These are phyloP conservation scores for Rhabdophis nuchalis DNA, from an alignment of 2,797 vertebrate genomes.

Conservation along the genomic window DNA sequence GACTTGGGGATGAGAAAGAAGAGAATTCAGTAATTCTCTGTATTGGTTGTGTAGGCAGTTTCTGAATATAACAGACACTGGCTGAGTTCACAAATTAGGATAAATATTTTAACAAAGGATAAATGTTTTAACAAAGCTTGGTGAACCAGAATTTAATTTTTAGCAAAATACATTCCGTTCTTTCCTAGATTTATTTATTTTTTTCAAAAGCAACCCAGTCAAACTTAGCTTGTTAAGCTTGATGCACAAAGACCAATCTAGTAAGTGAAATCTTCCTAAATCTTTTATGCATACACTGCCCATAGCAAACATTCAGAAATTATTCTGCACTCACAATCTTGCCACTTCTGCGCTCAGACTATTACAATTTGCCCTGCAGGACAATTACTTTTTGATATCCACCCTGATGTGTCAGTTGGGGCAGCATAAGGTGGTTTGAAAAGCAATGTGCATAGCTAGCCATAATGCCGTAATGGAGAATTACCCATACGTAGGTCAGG, in stretches of 20 bases:
- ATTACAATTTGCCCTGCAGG: background rate
- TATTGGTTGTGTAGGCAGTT: background rate
- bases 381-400: background rate
- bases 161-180: background rate
- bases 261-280: background rate
- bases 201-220: background rate
- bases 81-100: background rate
- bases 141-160: background rate
- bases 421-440: background rate
- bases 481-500: background rate
- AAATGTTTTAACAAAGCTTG: background rate
- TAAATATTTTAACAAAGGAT: background rate
- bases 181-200: background rate
- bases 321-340: background rate
- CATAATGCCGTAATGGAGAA: background rate
- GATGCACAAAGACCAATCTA: background rate
- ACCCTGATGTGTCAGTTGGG: background rate
- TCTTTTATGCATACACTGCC: slow-evolving; percentile 2
- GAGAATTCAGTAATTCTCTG: background rate
- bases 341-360: background rate
- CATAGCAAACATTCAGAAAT: background rate
- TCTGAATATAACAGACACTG: background rate
- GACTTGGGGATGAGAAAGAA: background rate
- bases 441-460: background rate
- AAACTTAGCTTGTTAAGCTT: background rate